Evolutionary conservation across 2,113 vertebrate species (phyloP).

Genomic region (Oxyura jamaicensis): DNA sequence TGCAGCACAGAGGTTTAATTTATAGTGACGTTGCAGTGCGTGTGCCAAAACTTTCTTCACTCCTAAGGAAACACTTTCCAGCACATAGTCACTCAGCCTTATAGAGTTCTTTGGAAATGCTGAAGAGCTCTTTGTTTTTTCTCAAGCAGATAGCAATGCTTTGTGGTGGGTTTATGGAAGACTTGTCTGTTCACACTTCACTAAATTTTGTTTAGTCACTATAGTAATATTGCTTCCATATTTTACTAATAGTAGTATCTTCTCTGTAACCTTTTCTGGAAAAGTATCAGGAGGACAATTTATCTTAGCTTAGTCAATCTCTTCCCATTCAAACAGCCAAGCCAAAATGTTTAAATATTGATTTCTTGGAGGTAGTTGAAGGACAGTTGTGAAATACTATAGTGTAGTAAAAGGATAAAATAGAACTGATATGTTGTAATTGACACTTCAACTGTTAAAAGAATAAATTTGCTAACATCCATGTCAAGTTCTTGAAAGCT

Average conservation of each 20-base stretch:
- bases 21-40: background rate
- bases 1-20: slow-evolving; percentile 49
- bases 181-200: background rate
- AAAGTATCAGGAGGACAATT: background rate
- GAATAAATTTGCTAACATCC: background rate
- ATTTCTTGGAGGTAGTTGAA: background rate
- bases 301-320: background rate
- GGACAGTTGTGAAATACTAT: background rate
- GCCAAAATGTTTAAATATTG: background rate
- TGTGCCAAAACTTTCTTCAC: background rate
- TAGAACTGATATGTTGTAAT: background rate
- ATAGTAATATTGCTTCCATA: background rate
- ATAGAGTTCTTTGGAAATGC: background rate
- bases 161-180: background rate
- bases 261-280: background rate
- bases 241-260: background rate
- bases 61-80: slow-evolving; percentile 27
- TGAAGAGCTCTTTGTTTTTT: background rate
- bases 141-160: background rate
- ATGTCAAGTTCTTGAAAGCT: background rate
- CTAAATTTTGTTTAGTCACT: background rate
- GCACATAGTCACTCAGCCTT: background rate
- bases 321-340: background rate
- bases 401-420: background rate
- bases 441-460: background rate